Percentiles rank a stretch among this genome's conserved stretches.
phyloP scores from a whole-genome alignment of 1,140 invertebrate species.

The Eriosoma lanigerum region DNA sequence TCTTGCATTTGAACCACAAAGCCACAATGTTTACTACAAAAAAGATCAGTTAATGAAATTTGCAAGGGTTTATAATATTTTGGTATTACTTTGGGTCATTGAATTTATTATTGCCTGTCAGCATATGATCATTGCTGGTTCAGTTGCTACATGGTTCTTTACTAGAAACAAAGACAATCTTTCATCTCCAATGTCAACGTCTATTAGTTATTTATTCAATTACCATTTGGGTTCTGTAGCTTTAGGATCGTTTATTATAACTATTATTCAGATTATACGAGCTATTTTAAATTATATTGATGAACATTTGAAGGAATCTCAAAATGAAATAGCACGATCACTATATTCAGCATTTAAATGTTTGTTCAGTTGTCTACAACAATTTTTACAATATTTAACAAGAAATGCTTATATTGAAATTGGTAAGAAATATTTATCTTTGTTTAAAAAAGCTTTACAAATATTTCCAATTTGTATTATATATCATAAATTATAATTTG shows the following conservation, averaged over 20 bases:
- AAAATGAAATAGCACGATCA: constrained; percentile 58
- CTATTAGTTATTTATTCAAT: constrained; percentile 64
- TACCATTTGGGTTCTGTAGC: constrained; percentile 79
- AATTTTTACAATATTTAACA: constrained; percentile 70
- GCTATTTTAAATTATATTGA: constrained; percentile 60
- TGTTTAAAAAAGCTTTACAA: background rate
- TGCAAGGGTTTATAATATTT: constrained; percentile 69
- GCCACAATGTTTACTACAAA: constrained; percentile 61
- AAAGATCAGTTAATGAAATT: constrained; percentile 62
- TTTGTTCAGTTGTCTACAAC: constrained; percentile 74
- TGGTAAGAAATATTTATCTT: constrained; percentile 59
- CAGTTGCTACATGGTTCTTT: constrained; percentile 77
- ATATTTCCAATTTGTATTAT: too few relatives aligned
- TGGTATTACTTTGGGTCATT: constrained; percentile 71
- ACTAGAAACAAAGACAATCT: constrained; percentile 70
- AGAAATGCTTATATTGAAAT: constrained; percentile 80
- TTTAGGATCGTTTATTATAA: constrained; percentile 74
- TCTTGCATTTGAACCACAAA: constrained; percentile 57
- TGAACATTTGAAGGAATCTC: constrained; percentile 59
- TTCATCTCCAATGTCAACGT: constrained; percentile 63
- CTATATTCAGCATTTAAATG: constrained; percentile 70
- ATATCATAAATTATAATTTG: too few relatives aligned
- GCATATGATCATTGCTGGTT: constrained; percentile 74
- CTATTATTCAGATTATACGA: constrained; percentile 69
- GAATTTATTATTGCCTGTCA: constrained; percentile 78